Percentiles rank a stretch among this genome's conserved stretches.
Conservation (phyloP, 2,113 vertebrate species). For the Acinonyx jubatus region DNA sequence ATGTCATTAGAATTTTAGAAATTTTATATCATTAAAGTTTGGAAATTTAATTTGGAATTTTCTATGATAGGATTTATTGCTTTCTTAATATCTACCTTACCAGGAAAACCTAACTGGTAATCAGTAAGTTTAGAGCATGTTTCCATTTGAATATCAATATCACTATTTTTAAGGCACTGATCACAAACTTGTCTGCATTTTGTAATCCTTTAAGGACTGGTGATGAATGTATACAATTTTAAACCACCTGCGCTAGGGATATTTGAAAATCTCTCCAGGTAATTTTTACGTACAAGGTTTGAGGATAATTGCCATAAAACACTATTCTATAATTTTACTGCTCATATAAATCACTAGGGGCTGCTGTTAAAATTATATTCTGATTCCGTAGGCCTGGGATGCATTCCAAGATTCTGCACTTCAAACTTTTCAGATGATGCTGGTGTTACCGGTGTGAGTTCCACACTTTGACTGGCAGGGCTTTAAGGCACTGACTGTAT, state of each 20-base stretch:
- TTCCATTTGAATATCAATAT: neutral
- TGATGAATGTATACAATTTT: neutral
- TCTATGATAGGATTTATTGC: neutral
- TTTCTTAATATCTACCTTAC: neutral
- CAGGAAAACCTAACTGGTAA: neutral
- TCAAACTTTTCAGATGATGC: neutral
- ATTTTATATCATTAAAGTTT: neutral
- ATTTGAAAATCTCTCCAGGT: neutral
- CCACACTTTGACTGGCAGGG: neutral
- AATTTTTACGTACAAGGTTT: neutral
- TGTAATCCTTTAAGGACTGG: neutral
- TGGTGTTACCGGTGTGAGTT: neutral
- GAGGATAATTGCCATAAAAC: neutral
- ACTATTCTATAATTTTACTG: neutral
- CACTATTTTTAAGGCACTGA: neutral
- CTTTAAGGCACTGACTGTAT: neutral
- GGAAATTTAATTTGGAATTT: neutral
- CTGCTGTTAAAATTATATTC: neutral
- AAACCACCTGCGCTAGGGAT: neutral
- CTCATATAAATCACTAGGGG: neutral
- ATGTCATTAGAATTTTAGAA: neutral
- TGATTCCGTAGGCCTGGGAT: neutral
- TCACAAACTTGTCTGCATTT: neutral
- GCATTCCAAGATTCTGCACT: neutral
- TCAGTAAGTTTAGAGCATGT: neutral